Base-by-base conservation (phyloP, 2,797 vertebrate genomes). In the Enteromius anoplus region DNA sequence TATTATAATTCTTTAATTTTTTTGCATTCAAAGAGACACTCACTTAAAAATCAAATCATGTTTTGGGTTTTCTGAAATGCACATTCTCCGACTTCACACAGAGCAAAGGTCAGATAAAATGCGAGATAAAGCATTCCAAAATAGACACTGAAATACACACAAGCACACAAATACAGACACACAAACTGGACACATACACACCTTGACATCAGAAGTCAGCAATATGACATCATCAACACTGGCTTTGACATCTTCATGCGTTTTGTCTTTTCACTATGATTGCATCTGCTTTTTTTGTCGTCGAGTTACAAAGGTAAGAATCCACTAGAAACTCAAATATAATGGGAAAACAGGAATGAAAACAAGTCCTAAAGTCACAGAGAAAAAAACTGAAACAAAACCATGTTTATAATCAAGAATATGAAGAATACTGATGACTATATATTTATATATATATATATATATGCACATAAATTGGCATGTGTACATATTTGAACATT, bases 161-260 rank as follows among this genome's bases (percentile, higher is more conserved):
- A 89, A 86, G 91, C 83, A 83, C 86, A 89, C 82, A 87, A 89
- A 89, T 77, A 90, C 86, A 84, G 86, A 90, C 86, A 80, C 87
- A 88, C 88, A 80, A 85, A 92, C 89, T 89, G 87, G 89, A 91
- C 89, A 90, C 89, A 89, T 53, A 91, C 91, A 90, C 91, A 87
- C 91, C 71, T 87, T 91, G 92, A 92, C 91, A 91, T 92, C 92
- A 91, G 89, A 80, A 92, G 92, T 93, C 92, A 91, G 91, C 91
- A 86, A 86, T 88, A 86, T 93, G 93, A 94, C 91, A 90, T 93
- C 91, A 89, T 91, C 85, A 86, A 91, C 89, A 90, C 91, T 89
- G 92, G 91, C 91, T 91, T 87, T 90, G 91, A 93, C 91, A 90
- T 92, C 87, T 72, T 92, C 92, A 92, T 93, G 92, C 91, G 87